A percentile compares a stretch with the other conserved stretches of the same genome.
Conservation (phyloP, 2,113 vertebrate species). For the Naja naja region DNA sequence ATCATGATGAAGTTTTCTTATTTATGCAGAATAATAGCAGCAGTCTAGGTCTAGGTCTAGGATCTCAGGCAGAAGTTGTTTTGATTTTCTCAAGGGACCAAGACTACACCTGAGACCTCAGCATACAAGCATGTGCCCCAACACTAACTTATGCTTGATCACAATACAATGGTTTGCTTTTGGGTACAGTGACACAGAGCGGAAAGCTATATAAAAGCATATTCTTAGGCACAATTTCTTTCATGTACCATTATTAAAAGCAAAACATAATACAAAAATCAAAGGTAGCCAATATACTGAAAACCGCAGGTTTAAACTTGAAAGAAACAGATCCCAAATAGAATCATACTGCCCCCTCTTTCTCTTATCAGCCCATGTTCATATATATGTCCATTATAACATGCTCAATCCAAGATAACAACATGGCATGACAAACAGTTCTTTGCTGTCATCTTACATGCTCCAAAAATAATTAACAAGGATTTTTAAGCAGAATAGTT, state of each 20-base stretch:
- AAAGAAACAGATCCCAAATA: not conserved
- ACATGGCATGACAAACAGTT: not conserved
- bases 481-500: not conserved
- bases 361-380: not conserved
- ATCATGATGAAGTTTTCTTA: not conserved
- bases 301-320: not conserved
- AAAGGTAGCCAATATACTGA: not conserved
- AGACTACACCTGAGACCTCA: not conserved
- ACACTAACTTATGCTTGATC: not conserved
- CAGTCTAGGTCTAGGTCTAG: not conserved
- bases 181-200: not conserved
- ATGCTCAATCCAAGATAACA: not conserved
- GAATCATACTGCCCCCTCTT: not conserved
- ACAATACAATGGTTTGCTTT: not conserved
- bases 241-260: not conserved
- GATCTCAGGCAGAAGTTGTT: not conserved
- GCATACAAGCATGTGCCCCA: not conserved
- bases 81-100: not conserved
- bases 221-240: not conserved
- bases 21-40: not conserved
- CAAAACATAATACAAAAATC: not conserved
- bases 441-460: not conserved
- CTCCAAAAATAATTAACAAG: not conserved
- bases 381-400: not conserved
- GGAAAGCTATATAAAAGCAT: not conserved